Percentiles rank a stretch among this genome's conserved stretches.
These are phyloP conservation scores for Watsonalla binaria DNA, from an alignment of 2,888 invertebrate genomes.

Conservation along the genomic window DNA sequence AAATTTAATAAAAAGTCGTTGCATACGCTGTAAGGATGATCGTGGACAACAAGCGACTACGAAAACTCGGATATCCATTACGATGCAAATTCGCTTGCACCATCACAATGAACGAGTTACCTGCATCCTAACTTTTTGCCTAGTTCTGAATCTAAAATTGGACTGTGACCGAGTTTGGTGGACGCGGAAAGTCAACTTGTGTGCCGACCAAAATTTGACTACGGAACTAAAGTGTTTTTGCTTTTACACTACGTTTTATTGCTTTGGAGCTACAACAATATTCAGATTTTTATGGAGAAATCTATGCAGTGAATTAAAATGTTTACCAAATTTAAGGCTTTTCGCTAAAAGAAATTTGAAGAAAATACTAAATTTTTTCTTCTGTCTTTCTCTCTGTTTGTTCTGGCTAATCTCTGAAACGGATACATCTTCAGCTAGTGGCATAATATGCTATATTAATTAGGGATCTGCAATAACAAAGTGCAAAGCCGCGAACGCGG, in stretches of 20 bases:
- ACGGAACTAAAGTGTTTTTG: conserved; percentile 9
- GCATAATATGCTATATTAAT: too few species aligned
- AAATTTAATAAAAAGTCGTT: conserved; percentile 28
- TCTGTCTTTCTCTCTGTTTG: too few species aligned
- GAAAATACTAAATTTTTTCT: too few species aligned
- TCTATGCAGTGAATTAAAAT: too few species aligned
- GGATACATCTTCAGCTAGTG: too few species aligned
- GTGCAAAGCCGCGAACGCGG: too few species aligned
- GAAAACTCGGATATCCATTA: conserved; percentile 57
- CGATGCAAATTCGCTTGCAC: conserved; percentile 65
- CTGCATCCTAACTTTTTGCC: conserved; percentile 61
- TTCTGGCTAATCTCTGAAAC: too few species aligned
- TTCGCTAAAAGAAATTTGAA: too few species aligned
- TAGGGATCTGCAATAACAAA: too few species aligned
- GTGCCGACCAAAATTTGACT: conserved; percentile 17
- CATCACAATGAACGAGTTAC: conserved; percentile 62
- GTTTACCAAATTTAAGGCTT: too few species aligned
- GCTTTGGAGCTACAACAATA: too few species aligned
- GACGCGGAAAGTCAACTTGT: conserved; percentile 19
- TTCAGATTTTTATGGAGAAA: too few species aligned
- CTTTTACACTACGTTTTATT: neutral
- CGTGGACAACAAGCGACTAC: conserved; percentile 43
- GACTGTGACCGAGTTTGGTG: conserved; percentile 52
- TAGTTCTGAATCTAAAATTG: conserved; percentile 53
- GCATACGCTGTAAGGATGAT: conserved; percentile 46